A percentile compares a stretch with the other conserved stretches of the same genome.
Evolutionary conservation across 2,888 invertebrate genomes (phyloP).

Genomic region (Drosophila diplacantha): DNA sequence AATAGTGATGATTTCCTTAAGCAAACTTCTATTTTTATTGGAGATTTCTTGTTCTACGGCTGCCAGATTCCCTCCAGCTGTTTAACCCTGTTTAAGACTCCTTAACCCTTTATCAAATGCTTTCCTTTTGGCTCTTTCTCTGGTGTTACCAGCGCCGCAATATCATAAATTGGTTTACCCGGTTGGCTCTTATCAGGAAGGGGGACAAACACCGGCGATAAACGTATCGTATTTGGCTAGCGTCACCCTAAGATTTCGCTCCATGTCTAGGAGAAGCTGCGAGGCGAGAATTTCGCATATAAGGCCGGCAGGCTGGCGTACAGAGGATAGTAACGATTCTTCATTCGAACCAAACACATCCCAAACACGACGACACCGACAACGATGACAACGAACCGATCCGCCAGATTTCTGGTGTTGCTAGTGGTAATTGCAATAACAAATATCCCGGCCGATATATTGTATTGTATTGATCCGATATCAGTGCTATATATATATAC

Average conservation of each 20-base stretch:
- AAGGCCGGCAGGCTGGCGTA: constrained; percentile 48
- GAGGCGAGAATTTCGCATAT: constrained; percentile 65
- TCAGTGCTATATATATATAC: not conserved
- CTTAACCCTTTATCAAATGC: not conserved
- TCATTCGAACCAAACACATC: constrained; percentile 68
- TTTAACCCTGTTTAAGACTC: not conserved
- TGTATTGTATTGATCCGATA: not conserved
- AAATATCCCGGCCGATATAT: too few relatives aligned
- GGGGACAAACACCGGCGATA: constrained; percentile 37
- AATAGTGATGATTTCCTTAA: not conserved
- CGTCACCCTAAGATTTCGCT: constrained; percentile 50
- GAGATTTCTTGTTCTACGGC: too few relatives aligned
- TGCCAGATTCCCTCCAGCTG: not conserved
- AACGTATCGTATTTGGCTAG: constrained; percentile 49
- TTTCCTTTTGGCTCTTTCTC: not conserved
- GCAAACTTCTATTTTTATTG: not conserved
- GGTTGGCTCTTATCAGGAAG: constrained; percentile 21
- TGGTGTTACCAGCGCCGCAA: constrained; percentile 55
- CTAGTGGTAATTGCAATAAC: constrained; percentile 73
- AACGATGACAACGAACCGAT: constrained; percentile 75
- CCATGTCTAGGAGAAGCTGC: constrained; percentile 31
- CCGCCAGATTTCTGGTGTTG: constrained; percentile 72
- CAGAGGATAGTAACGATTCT: constrained; percentile 75
- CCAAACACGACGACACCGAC: constrained; percentile 25
- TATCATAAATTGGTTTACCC: constrained; percentile 65